Conservation (phyloP, 2,113 vertebrate genomes). For the Microtus montanus region DNA sequence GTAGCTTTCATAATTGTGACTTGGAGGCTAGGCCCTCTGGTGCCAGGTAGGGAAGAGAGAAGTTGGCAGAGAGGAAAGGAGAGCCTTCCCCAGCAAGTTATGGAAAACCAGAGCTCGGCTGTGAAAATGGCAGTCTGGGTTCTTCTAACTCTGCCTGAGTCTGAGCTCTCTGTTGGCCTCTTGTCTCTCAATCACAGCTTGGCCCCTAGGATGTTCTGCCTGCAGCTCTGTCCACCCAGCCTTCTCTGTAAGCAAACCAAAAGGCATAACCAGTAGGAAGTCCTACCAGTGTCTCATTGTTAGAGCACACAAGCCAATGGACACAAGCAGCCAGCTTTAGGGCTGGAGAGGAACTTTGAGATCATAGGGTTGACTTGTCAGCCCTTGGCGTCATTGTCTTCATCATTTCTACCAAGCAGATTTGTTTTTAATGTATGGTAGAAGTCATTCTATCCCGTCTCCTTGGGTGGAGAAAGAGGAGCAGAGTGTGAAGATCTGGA, state of each 20-base stretch:
- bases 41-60: constrained; percentile 67
- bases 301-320: neutral
- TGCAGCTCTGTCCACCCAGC: neutral
- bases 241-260: neutral
- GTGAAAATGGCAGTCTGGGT: neutral
- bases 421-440: neutral
- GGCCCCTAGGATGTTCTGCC: neutral
- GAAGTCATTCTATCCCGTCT: neutral
- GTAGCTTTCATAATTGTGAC: constrained; percentile 69
- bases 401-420: neutral
- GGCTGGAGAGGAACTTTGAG: neutral
- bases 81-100: constrained; percentile 46
- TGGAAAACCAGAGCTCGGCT: neutral
- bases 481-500: too few relatives aligned
- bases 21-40: constrained; percentile 70
- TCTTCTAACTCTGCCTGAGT: neutral
- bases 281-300: neutral
- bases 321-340: neutral
- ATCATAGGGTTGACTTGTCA: neutral
- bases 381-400: neutral
- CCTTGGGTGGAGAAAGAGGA: neutral
- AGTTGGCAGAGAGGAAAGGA: constrained; percentile 55
- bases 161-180: neutral
- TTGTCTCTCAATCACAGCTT: neutral
- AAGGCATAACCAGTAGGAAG: neutral